Conservation (phyloP, 2,888 invertebrate genomes). For the Muschampia plurimacula region DNA sequence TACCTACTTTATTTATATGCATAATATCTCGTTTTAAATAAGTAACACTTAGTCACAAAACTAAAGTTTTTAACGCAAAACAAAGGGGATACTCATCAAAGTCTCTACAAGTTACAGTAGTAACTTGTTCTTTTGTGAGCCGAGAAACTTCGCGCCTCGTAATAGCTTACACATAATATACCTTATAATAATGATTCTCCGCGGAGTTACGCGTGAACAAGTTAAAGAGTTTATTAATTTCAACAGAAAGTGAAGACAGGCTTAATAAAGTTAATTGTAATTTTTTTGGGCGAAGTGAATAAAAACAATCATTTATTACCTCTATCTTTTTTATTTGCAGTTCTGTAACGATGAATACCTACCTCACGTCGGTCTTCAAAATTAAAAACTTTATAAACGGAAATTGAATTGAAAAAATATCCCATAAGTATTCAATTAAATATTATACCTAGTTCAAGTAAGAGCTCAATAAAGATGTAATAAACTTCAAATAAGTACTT, state of each 20-base stretch:
- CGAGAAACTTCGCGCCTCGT: conserved; percentile 19
- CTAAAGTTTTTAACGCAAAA: neutral
- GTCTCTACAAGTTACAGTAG: conserved; percentile 13
- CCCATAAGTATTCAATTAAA: neutral
- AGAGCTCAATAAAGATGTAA: neutral
- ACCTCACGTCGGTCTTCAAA: too few relatives aligned
- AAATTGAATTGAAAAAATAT: neutral
- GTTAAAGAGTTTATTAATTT: conserved; percentile 14
- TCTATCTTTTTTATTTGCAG: too few relatives aligned
- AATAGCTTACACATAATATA: neutral
- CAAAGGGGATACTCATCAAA: conserved; percentile 25
- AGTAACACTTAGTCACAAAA: neutral
- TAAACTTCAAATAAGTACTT: neutral
- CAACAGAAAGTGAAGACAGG: neutral
- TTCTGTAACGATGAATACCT: too few relatives aligned
- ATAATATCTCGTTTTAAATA: too few relatives aligned
- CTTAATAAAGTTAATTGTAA: neutral
- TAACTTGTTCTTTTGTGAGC: conserved; percentile 18
- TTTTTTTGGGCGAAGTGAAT: too few relatives aligned
- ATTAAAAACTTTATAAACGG: neutral
- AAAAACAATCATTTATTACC: too few relatives aligned
- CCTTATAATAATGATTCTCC: conserved; percentile 19
- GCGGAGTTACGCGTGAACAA: neutral
- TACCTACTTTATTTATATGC: too few relatives aligned
- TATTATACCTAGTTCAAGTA: neutral